phyloP scores from a whole-genome alignment of 2,113 vertebrate species.

The cat (Felis catus) region F.catus_Fca126_mat1.0 CM031418.1:105260001-105260500 shows the following conservation, averaged over 20 bases:
- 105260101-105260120: not conserved
- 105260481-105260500: not conserved
- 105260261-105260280: not conserved
- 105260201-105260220: not conserved
- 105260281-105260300: not conserved
- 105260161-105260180: not conserved
- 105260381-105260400: not conserved
- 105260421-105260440: not conserved
- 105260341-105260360: not conserved
- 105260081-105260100: not conserved
- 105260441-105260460: not conserved
- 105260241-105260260: not conserved
- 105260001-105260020: not conserved
- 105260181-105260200: not conserved
- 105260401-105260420: not conserved
- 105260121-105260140: not conserved
- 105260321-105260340: not conserved
- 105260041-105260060: not conserved
- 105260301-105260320: not conserved
- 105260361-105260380: not conserved
- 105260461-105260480: not conserved
- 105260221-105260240: not conserved
- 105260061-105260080: not conserved
- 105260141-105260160: slow-evolving; percentile 24
- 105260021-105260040: not conserved